Evolutionary conservation across 2,113 vertebrate species (phyloP).

Genomic region (Myiozetetes cayanensis): DNA sequence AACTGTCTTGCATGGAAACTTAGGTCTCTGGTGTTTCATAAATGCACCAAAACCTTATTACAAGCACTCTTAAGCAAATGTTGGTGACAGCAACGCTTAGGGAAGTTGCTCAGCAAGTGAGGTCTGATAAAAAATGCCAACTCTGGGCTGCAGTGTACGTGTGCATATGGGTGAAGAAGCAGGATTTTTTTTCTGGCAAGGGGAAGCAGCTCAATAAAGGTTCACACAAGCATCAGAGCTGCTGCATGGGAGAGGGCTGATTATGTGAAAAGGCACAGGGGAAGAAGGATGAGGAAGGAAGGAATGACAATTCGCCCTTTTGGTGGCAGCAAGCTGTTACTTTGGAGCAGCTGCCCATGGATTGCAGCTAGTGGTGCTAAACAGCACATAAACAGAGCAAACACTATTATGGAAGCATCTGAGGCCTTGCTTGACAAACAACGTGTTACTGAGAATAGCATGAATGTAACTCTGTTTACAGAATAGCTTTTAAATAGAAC

Average conservation of each 20-base stretch:
- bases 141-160: not conserved
- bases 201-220: not conserved
- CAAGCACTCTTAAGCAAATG: not conserved
- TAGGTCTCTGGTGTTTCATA: not conserved
- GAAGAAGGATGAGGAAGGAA: not conserved
- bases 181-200: not conserved
- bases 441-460: not conserved
- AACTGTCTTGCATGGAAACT: not conserved
- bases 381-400: constrained; percentile 13
- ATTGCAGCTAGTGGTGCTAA: constrained; percentile 25
- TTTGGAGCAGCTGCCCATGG: constrained; percentile 23
- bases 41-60: not conserved
- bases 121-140: not conserved
- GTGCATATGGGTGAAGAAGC: not conserved
- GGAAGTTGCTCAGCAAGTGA: not conserved
- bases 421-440: constrained; percentile 34
- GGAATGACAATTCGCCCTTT: not conserved
- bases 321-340: constrained; percentile 32
- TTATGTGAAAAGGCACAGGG: not conserved
- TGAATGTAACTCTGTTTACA: not conserved
- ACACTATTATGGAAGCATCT: constrained; percentile 13
- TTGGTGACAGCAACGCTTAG: not conserved
- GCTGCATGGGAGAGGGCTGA: constrained; percentile 2
- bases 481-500: not conserved
- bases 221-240: not conserved